A percentile compares a stretch with the other conserved stretches of the same genome.
Conservation (phyloP, 1,140 invertebrate genomes). For the Archivesica marissinica region DNA sequence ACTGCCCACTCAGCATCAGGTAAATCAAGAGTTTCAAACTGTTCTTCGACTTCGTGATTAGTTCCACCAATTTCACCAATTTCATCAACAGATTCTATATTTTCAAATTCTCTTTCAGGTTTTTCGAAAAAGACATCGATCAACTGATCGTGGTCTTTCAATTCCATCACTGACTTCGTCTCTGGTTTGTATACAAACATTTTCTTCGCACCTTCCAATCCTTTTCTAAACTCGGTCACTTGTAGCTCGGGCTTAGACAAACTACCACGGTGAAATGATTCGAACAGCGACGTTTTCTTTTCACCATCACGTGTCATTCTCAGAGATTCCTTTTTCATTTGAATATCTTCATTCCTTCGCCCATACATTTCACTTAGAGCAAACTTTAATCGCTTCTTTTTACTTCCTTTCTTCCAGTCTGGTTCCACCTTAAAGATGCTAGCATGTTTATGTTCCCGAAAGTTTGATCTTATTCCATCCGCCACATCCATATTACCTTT, state of each 20-base stretch:
- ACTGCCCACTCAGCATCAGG: constrained; percentile 27
- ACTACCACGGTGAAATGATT: not conserved
- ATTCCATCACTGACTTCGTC: not conserved
- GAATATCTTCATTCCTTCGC: constrained; percentile 38
- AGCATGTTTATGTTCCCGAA: too few relatives aligned
- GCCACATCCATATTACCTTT: too few relatives aligned
- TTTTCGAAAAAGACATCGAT: not conserved
- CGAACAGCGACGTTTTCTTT: not conserved
- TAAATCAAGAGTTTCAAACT: not conserved
- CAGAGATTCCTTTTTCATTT: not conserved
- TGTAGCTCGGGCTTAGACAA: not conserved
- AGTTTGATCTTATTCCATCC: too few relatives aligned
- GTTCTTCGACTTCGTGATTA: not conserved
- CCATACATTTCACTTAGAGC: constrained; percentile 42
- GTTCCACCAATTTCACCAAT: not conserved
- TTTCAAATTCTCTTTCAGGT: not conserved
- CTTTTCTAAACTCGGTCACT: not conserved
- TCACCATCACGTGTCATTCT: not conserved
- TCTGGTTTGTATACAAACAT: constrained; percentile 15
- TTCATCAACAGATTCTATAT: not conserved
- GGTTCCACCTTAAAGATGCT: not conserved
- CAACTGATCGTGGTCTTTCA: not conserved
- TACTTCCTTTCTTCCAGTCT: not conserved
- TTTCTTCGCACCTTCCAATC: not conserved
- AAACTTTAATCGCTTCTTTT: constrained; percentile 20